Evolutionary conservation across 2,797 vertebrate species (phyloP).

Genomic region (Scolopax rusticola): DNA sequence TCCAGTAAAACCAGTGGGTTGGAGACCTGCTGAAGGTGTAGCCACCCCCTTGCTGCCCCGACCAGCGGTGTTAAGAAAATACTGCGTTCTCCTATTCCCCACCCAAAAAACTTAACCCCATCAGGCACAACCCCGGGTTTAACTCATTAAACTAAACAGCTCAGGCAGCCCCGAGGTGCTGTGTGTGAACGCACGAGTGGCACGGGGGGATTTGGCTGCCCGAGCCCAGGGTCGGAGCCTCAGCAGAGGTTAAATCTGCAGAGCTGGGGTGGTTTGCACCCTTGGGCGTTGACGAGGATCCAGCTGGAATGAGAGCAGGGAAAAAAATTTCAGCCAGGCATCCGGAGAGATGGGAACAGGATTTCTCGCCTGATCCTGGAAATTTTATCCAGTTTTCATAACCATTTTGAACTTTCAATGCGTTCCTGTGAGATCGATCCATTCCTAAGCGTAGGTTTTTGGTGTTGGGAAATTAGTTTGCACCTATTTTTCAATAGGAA

Average conservation of each 20-base stretch:
- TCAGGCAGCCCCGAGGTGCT: accelerated
- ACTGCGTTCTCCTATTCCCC: accelerated
- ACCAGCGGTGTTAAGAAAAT: not conserved
- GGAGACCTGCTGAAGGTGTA: not conserved
- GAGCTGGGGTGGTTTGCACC: not conserved
- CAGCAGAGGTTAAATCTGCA: not conserved
- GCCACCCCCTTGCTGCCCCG: not conserved
- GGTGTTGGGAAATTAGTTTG: not conserved
- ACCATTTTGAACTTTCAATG: not conserved
- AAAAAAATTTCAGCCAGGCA: not conserved
- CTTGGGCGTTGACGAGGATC: accelerated
- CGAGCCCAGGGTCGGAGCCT: not conserved
- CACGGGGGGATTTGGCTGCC: not conserved
- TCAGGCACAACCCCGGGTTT: not conserved
- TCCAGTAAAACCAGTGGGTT: not conserved
- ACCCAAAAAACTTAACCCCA: accelerated
- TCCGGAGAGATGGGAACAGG: not conserved
- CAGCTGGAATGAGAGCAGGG: not conserved
- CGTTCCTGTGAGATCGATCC: not conserved
- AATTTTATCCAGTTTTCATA: not conserved
- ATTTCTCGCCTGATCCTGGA: not conserved
- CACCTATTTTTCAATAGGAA: not conserved
- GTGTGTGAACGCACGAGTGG: accelerated
- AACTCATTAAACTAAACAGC: not conserved
- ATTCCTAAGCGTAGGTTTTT: not conserved